These are phyloP conservation scores for Pelobates cultripes DNA, from an alignment of 2,797 vertebrate species.

Conservation along the genomic window DNA sequence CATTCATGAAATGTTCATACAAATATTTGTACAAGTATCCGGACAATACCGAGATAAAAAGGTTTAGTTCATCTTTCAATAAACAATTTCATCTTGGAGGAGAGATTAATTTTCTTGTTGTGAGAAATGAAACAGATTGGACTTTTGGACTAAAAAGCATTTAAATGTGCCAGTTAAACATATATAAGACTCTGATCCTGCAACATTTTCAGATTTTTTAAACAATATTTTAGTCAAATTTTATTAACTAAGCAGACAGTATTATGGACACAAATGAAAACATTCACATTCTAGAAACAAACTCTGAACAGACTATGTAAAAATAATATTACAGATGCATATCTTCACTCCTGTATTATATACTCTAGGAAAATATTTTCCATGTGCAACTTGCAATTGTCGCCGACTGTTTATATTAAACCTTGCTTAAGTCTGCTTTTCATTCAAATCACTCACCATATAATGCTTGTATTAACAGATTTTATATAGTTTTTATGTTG, in stretches of 20 bases:
- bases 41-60: neutral
- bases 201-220: neutral
- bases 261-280: too few species aligned
- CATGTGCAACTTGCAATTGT: too few species aligned
- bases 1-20: neutral
- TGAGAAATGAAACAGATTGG: neutral
- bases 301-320: too few species aligned
- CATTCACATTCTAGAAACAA: too few species aligned
- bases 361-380: too few species aligned
- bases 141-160: neutral
- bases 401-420: too few species aligned
- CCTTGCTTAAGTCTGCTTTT: too few species aligned
- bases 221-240: neutral
- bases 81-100: neutral
- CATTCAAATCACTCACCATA: too few species aligned
- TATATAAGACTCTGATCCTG: neutral
- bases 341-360: too few species aligned
- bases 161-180: slow-evolving; percentile 1
- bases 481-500: too few species aligned
- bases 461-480: too few species aligned
- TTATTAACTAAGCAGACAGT: neutral
- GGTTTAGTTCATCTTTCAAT: neutral
- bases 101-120: neutral
- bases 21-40: neutral
- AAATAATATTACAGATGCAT: too few species aligned